A percentile compares a stretch with the other conserved stretches of the same genome.
These are phyloP conservation scores for Ceuthmochares aereus DNA, from an alignment of 2,113 vertebrate species.

Conservation along the genomic window DNA sequence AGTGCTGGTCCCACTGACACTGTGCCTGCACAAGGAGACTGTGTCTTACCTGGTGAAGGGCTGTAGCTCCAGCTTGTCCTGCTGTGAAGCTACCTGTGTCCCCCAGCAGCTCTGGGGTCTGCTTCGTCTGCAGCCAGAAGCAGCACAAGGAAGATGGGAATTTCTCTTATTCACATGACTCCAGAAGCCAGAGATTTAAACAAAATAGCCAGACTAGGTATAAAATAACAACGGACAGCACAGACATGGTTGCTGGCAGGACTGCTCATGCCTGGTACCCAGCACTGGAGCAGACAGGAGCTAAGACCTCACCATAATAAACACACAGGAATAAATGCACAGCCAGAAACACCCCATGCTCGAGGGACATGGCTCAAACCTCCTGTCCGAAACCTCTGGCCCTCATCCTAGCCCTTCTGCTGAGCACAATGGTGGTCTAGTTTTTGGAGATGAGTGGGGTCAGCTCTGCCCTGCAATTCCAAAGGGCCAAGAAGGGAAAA, in stretches of 20 bases:
- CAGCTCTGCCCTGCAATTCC: not conserved
- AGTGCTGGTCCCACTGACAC: not conserved
- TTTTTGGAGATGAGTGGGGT: rapidly evolving
- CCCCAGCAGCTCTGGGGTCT: not conserved
- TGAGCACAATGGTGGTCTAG: not conserved
- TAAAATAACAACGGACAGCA: not conserved
- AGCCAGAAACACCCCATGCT: not conserved
- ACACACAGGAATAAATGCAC: not conserved
- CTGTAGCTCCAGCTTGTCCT: not conserved
- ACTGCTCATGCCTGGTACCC: rapidly evolving
- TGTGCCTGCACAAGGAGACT: not conserved
- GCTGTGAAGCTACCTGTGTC: not conserved
- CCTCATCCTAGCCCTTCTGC: rapidly evolving
- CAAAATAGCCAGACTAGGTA: rapidly evolving
- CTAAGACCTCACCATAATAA: not conserved
- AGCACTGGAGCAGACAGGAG: not conserved
- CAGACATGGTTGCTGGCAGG: not conserved
- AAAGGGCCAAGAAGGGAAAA: not conserved
- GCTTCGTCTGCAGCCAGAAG: not conserved
- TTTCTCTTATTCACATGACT: not conserved
- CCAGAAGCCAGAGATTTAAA: not conserved
- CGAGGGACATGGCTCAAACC: not conserved
- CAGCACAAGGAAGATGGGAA: not conserved
- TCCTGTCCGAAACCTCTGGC: not conserved
- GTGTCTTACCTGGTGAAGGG: not conserved